These are phyloP conservation scores for Pipra filicauda DNA, from an alignment of 2,113 vertebrate genomes.

Conservation along the genomic window DNA sequence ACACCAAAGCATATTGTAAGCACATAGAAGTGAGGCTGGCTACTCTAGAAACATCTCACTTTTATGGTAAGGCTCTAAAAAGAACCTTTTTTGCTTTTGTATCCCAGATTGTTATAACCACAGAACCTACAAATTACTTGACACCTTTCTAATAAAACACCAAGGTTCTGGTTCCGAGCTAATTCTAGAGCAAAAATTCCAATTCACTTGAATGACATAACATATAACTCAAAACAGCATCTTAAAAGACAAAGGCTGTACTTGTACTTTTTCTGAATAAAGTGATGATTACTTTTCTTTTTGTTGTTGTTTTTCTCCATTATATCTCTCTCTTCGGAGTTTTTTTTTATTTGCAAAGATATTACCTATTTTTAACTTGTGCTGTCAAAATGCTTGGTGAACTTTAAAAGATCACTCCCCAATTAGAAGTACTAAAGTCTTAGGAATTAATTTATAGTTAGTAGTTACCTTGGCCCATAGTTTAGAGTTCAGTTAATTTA, in stretches of 20 bases:
- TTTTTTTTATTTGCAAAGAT: not conserved
- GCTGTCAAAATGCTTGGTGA: not conserved
- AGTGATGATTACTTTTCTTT: not conserved
- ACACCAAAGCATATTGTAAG: not conserved
- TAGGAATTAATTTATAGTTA: constrained; percentile 35
- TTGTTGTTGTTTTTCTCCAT: not conserved
- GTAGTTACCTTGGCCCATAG: not conserved
- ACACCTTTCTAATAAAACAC: not conserved
- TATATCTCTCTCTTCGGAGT: not conserved
- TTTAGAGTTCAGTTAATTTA: not conserved
- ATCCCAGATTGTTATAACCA: not conserved
- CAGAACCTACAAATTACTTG: not conserved
- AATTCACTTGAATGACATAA: not conserved
- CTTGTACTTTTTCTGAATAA: not conserved
- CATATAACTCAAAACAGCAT: not conserved
- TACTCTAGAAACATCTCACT: not conserved
- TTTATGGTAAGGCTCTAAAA: not conserved
- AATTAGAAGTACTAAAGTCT: not conserved
- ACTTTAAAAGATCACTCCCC: not conserved
- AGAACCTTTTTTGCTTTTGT: not conserved
- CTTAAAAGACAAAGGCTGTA: not conserved
- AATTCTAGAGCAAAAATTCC: not conserved
- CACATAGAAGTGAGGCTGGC: not conserved
- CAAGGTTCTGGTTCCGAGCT: not conserved
- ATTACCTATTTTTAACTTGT: not conserved